Evolutionary conservation across 2,113 vertebrate species (phyloP), one percentile per base, ranked within the genome.

Genomic region (Brachirus orientalis): DNA sequence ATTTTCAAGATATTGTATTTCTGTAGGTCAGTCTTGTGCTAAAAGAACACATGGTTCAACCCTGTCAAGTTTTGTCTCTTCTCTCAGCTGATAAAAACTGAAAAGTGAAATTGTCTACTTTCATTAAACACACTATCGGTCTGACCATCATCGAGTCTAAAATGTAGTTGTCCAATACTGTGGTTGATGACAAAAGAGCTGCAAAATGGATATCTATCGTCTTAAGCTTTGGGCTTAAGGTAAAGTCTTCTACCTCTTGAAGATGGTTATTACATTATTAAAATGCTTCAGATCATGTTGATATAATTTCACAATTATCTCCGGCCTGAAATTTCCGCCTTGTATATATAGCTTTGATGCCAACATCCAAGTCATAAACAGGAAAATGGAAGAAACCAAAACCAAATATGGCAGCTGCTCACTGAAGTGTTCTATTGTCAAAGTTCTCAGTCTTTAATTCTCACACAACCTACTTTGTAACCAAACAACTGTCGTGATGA

Each of bases 1-100:
- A 10, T 66, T 75, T 84, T 54, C 35, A 45, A 37, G 18, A 68
- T 51, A 12, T 28, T 56, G 4, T 40, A 72, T 47, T 51, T 67
- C 12, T 40, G 4, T 8, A 3, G 44, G 28, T 35, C 12, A 18
- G 22, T 22, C 8, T 10, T 20, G n/a, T n/a, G 63, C 19, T 48
- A 20, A 62, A 62, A 41, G n/a, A 56, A 53, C 36, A 59, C 13
- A n/a, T n/a, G n/a, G n/a, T n/a, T n/a, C n/a, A n/a, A n/a, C n/a
- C n/a, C n/a, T n/a, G n/a, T n/a, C n/a, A n/a, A n/a, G n/a, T n/a
- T n/a, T n/a, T n/a, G n/a, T n/a, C n/a, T n/a, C n/a, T n/a, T n/a
- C 22, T 7, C 18, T 28, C 28, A 28, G 28, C 28, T 28, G 28
- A 28, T 28, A 28, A 28, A 28, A 28, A 28, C 28, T 28, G 3